phyloP scores from a whole-genome alignment of 2,888 invertebrate species.

The Lasiommata megera region DNA sequence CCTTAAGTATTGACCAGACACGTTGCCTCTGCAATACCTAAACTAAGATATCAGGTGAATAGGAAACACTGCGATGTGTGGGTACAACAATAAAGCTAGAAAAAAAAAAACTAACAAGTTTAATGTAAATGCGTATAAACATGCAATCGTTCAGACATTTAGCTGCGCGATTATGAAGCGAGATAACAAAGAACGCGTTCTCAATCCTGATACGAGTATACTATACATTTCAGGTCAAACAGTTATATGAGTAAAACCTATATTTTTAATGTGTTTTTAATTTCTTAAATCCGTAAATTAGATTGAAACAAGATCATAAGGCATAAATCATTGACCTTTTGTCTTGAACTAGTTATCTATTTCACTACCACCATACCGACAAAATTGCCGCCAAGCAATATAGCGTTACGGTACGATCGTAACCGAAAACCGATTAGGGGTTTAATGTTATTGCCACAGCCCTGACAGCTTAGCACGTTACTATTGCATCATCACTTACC shows the following conservation, averaged over 20 bases:
- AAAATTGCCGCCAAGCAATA: too few relatives aligned
- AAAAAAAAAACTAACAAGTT: not conserved
- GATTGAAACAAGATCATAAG: too few relatives aligned
- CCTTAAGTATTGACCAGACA: not conserved
- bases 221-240: not conserved
- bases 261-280: not conserved
- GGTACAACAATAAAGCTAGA: not conserved
- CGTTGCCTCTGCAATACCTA: not conserved
- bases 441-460: too few relatives aligned
- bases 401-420: too few relatives aligned
- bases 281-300: not conserved
- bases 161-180: not conserved
- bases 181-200: not conserved
- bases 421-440: too few relatives aligned
- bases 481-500: too few relatives aligned
- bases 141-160: not conserved
- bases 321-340: too few relatives aligned
- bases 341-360: too few relatives aligned
- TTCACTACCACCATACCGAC: too few relatives aligned
- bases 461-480: too few relatives aligned
- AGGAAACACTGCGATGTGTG: not conserved
- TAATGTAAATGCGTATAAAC: constrained; percentile 1
- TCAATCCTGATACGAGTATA: not conserved
- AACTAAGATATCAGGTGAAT: not conserved
- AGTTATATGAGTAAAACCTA: not conserved